phyloP scores from a whole-genome alignment of 2,888 invertebrate genomes.

The Chymomyza fuscimana region DNA sequence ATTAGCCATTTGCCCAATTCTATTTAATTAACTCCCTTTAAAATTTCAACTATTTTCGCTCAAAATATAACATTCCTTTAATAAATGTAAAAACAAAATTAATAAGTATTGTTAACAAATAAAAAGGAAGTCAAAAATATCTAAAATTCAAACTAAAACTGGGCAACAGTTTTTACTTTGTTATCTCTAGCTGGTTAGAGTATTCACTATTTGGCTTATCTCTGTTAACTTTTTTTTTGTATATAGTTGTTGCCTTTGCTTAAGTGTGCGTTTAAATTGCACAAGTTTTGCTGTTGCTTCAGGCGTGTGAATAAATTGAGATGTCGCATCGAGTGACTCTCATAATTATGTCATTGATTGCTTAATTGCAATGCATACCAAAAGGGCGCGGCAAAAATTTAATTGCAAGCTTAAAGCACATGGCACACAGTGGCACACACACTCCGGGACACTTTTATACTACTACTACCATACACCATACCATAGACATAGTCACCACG shows the following conservation, averaged over 20 bases:
- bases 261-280: constrained; percentile 57
- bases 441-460: background rate
- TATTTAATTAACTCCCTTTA: too few species aligned
- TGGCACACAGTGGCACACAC: constrained; percentile 9
- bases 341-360: constrained; percentile 73
- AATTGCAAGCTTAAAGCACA: constrained; percentile 47
- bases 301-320: constrained; percentile 68
- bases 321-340: constrained; percentile 54
- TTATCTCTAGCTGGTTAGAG: too few species aligned
- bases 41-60: too few species aligned
- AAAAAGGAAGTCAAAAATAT: too few species aligned
- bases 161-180: too few species aligned
- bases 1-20: too few species aligned
- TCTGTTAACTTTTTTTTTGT: background rate
- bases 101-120: too few species aligned
- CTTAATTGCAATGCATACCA: constrained; percentile 66
- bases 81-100: too few species aligned
- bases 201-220: too few species aligned
- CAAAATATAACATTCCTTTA: too few species aligned
- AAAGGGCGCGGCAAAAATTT: constrained; percentile 50
- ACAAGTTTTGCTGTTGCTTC: constrained; percentile 43
- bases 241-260: constrained; percentile 9
- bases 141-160: too few species aligned
- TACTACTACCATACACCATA: background rate
- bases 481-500: constrained; percentile 1